These are phyloP conservation scores for Pristionchus pacificus DNA, from an alignment of 1,140 invertebrate genomes.

Conservation along the genomic window DNA sequence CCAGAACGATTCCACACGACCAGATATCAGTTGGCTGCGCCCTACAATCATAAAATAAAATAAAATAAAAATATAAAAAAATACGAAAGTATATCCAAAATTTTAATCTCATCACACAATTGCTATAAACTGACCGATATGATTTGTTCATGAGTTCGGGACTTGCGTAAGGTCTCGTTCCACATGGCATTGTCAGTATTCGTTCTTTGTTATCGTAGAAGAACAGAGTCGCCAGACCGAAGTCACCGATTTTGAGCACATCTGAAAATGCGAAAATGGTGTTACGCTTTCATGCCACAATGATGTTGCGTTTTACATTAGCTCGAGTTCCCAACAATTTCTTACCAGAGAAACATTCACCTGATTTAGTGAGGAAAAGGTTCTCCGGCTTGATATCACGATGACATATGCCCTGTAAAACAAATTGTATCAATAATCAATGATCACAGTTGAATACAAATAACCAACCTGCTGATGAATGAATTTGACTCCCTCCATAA, in stretches of 20 bases:
- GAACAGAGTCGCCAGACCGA: constrained; percentile 30
- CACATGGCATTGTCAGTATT: neutral
- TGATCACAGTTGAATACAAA: constrained; percentile 11
- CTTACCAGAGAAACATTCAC: constrained; percentile 19
- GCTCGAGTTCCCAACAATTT: too few species aligned
- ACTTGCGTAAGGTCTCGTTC: neutral
- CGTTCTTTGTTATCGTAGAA: constrained; percentile 3
- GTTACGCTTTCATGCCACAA: too few species aligned
- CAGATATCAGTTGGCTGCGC: constrained; percentile 24
- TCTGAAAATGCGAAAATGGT: constrained; percentile 13
- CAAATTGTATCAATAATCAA: neutral
- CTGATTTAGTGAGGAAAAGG: constrained; percentile 9
- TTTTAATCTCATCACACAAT: too few species aligned
- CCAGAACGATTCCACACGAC: constrained; percentile 28
- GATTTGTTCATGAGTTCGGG: neutral
- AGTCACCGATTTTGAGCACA: constrained; percentile 26
- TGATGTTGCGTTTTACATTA: too few species aligned
- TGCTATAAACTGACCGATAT: neutral
- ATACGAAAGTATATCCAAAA: neutral
- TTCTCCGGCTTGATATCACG: constrained; percentile 33
- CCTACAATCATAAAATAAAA: constrained; percentile 6
- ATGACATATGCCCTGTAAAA: neutral
- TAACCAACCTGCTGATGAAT: constrained; percentile 6
- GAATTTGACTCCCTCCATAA: constrained; percentile 17
- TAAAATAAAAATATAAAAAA: neutral